Evolutionary conservation across 2,113 vertebrate species (phyloP), one percentile per base, ranked within the genome.

Genomic region (Tragulus kanchil): DNA sequence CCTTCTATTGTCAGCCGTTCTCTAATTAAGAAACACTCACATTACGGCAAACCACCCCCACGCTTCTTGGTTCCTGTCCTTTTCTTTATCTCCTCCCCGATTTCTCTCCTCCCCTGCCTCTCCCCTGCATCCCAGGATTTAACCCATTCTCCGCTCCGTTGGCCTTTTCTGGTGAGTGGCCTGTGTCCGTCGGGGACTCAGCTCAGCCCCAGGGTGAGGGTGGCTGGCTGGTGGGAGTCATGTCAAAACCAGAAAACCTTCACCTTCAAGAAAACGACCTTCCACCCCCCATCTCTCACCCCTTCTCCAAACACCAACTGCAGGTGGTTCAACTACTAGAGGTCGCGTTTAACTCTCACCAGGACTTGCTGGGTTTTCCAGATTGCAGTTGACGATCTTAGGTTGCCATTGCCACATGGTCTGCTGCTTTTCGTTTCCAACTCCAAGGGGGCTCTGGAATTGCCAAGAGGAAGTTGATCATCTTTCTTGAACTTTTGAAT

Each of bases 21-120:
- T 98, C 98, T 99, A 99, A 99, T 99, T 99, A 99, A 99, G 98
- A 99, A 99, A 98, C 99, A 95, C 98, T 98, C 98, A 97, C 97
- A 81, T 96, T 98, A 95, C 92, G 92, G 93, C 98, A 77, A 95
- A 67, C 94, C 93, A 79, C 90, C 93, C 94, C 95, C 95, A 64
- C 96, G 90, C 96, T 85, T 96, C 97, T 75, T 11, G 95, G 96
- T 97, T 96, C 97, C 96, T 93, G 96, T 78, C 89, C 97, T 95
- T 96, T 97, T 93, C 95, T 90, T 96, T 77, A 84, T 88, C 90
- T 94, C n/a, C 87, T 36, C 92, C 79, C 85, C 85, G 89, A 93
- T 92, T 92, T 50, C 84, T 82, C 86, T 94, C 90, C 90, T 93
- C 93, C 95, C 96, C 69, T 62, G 78, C 58, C 78, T 93, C 79